These are phyloP conservation scores for Vanessa tameamea DNA, from an alignment of 1,140 invertebrate genomes.

Conservation along the genomic window DNA sequence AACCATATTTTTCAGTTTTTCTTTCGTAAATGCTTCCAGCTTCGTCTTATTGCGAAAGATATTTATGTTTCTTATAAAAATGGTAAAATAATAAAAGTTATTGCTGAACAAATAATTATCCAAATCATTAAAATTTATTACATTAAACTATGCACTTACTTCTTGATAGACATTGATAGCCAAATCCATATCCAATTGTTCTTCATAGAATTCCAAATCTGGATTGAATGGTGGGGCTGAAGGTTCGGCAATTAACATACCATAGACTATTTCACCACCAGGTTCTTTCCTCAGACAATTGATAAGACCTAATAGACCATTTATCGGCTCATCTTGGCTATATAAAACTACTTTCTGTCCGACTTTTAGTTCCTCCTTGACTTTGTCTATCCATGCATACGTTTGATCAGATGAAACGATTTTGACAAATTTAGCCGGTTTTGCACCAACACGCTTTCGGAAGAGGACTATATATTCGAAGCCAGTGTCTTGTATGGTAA, in stretches of 20 bases:
- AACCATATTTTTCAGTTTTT: neutral
- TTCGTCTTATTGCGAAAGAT: no score
- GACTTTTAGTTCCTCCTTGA: slow-evolving; percentile 81
- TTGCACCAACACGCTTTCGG: slow-evolving; percentile 65
- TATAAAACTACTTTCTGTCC: slow-evolving; percentile 82
- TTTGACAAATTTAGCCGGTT: slow-evolving; percentile 71
- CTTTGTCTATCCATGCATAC: slow-evolving; percentile 72
- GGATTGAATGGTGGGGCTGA: slow-evolving; percentile 85
- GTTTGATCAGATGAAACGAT: slow-evolving; percentile 57
- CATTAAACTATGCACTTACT: slow-evolving; percentile 62
- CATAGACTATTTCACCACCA: slow-evolving; percentile 83
- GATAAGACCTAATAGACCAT: slow-evolving; percentile 91
- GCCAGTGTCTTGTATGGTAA: slow-evolving; percentile 69
- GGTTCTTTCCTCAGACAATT: slow-evolving; percentile 88
- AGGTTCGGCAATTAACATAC: slow-evolving; percentile 84
- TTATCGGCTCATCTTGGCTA: slow-evolving; percentile 83
- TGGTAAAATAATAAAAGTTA: neutral
- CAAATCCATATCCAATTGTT: slow-evolving; percentile 87
- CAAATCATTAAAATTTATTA: neutral
- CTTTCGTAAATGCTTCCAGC: no score
- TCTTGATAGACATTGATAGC: slow-evolving; percentile 90
- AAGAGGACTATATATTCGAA: slow-evolving; percentile 74
- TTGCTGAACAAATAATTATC: neutral
- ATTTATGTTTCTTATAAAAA: no score
- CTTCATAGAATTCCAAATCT: slow-evolving; percentile 83